These are phyloP conservation scores for Teinopalpus imperialis DNA, from an alignment of 2,888 invertebrate genomes.

Conservation along the genomic window DNA sequence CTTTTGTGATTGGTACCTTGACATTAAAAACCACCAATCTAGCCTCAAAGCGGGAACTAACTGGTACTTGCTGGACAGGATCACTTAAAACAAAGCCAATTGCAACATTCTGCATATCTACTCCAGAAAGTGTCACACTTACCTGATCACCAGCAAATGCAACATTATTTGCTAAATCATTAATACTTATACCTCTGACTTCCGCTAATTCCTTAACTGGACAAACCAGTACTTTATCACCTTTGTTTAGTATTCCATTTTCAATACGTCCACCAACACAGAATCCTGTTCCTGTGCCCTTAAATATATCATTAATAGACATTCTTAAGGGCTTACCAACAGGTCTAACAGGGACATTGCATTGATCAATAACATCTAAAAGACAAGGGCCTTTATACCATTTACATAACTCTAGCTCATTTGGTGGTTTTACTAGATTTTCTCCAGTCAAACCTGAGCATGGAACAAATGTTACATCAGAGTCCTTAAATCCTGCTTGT, in stretches of 20 bases:
- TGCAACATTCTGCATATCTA: slow-evolving; percentile 92
- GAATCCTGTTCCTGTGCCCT: slow-evolving; percentile 94
- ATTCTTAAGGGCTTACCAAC: slow-evolving; percentile 94
- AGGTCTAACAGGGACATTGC: slow-evolving; percentile 93
- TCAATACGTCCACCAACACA: slow-evolving; percentile 96
- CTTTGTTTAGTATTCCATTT: slow-evolving; percentile 92
- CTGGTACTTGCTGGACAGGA: slow-evolving; percentile 89
- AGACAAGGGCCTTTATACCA: slow-evolving; percentile 94
- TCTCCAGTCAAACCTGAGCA: slow-evolving; percentile 98
- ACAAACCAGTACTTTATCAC: slow-evolving; percentile 93
- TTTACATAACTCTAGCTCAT: slow-evolving; percentile 82
- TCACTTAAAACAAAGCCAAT: slow-evolving; percentile 95
- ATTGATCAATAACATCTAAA: slow-evolving; percentile 92
- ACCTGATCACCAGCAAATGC: slow-evolving; percentile 98
- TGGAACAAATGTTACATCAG: slow-evolving; percentile 94
- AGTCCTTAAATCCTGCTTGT: slow-evolving; percentile 95
- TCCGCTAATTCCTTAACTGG: slow-evolving; percentile 92
- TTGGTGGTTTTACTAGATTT: slow-evolving; percentile 89
- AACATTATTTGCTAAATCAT: slow-evolving; percentile 85
- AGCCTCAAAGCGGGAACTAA: slow-evolving; percentile 91
- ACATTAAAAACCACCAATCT: slow-evolving; percentile 97
- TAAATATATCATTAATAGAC: slow-evolving; percentile 97
- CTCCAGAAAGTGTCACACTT: slow-evolving; percentile 89
- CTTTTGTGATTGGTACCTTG: slow-evolving; percentile 94
- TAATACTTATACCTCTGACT: slow-evolving; percentile 89